Evolutionary conservation across 2,888 invertebrate species (phyloP).

Genomic region (Teleogryllus oceanicus): DNA sequence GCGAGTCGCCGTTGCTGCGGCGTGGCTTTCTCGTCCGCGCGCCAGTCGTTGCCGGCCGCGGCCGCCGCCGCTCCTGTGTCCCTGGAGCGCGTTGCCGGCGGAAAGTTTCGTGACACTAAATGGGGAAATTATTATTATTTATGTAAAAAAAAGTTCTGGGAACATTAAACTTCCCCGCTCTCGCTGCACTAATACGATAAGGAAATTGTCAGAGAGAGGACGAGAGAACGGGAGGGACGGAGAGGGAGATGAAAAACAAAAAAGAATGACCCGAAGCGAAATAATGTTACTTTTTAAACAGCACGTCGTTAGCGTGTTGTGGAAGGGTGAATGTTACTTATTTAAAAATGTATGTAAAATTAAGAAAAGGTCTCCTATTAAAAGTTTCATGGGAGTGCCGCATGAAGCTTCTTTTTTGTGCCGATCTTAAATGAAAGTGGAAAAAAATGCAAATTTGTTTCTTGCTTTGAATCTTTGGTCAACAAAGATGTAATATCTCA

Average conservation of each 20-base stretch:
- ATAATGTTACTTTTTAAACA: conserved; percentile 18
- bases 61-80: too few species aligned
- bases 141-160: not conserved
- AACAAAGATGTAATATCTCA: too few species aligned
- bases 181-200: not conserved
- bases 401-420: not conserved
- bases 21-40: too few species aligned
- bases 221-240: not conserved
- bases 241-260: not conserved
- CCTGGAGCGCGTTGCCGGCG: not conserved
- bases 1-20: not conserved
- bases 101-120: conserved; percentile 5
- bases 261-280: not conserved
- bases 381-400: not conserved
- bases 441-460: too few species aligned
- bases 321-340: conserved; percentile 7
- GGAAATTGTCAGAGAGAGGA: not conserved
- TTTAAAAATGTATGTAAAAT: not conserved
- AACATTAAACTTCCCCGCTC: not conserved
- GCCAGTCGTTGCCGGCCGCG: too few species aligned
- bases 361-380: not conserved
- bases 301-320: not conserved
- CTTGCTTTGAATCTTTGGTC: too few species aligned
- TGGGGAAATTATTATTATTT: conserved; percentile 11
- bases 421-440: too few species aligned